Evolutionary conservation across 2,113 vertebrate species (phyloP).

Genomic region (Lepus europaeus): DNA sequence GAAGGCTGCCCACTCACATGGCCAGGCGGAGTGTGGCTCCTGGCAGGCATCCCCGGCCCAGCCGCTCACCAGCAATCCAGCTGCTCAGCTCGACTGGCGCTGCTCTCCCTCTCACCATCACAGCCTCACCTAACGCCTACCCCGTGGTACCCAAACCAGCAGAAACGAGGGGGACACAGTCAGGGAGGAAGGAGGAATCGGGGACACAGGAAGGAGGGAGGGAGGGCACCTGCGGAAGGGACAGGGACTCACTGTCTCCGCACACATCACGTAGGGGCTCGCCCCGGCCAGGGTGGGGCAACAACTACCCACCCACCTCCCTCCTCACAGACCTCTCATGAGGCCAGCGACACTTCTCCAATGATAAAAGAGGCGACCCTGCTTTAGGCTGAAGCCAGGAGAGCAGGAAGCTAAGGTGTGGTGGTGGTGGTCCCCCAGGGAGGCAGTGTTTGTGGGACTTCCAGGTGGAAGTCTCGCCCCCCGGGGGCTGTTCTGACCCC

Average conservation of each 20-base stretch:
- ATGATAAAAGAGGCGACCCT: no score
- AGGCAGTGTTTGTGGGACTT: neutral
- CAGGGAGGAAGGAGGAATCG: neutral
- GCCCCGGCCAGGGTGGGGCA: neutral
- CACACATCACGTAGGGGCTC: fast-evolving
- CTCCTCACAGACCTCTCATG: no score
- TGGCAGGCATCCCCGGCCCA: neutral
- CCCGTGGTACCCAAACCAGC: neutral
- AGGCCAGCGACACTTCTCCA: no score
- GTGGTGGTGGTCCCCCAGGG: no score
- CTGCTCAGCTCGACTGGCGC: neutral
- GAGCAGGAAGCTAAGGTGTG: neutral
- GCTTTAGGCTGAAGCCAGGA: neutral
- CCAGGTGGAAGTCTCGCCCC: neutral
- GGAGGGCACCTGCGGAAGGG: neutral
- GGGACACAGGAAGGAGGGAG: neutral
- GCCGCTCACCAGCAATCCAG: fast-evolving
- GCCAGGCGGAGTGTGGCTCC: fast-evolving
- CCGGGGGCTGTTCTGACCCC: neutral
- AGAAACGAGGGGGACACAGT: neutral
- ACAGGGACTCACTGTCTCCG: fast-evolving
- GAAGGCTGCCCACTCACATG: no score
- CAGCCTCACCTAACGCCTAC: neutral
- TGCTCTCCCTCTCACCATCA: neutral
- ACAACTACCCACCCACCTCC: no score